These are phyloP conservation scores for Okamejei kenojei DNA, from an alignment of 2,797 vertebrate genomes.

Conservation along the genomic window DNA sequence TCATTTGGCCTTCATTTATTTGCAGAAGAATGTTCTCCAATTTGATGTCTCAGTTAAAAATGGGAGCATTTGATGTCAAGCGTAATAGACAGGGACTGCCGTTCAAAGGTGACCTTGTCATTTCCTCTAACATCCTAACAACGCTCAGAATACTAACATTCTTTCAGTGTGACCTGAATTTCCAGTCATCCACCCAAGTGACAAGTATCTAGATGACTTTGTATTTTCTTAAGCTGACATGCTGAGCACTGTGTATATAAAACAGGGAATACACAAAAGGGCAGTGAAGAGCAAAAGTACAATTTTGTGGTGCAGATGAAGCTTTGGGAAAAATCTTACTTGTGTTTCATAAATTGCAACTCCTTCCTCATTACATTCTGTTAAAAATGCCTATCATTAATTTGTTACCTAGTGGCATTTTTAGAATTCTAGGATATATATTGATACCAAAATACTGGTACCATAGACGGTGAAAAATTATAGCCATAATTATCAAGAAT, in stretches of 20 bases:
- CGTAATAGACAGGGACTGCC: not conserved
- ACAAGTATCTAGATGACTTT: conserved; percentile 2
- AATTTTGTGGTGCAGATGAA: not conserved
- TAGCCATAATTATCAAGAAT: too few relatives aligned
- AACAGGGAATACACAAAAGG: not conserved
- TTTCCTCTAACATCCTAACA: not conserved
- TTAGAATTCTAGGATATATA: not conserved
- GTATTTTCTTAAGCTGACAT: not conserved
- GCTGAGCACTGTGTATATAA: not conserved
- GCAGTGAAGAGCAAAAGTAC: not conserved
- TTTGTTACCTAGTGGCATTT: not conserved
- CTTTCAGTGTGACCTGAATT: not conserved
- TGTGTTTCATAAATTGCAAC: not conserved
- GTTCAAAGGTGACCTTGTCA: not conserved
- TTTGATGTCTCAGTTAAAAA: not conserved
- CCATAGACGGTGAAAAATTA: too few relatives aligned
- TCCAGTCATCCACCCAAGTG: not conserved
- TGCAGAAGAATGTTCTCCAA: not conserved
- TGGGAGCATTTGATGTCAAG: not conserved
- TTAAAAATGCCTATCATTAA: not conserved
- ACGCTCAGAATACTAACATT: not conserved
- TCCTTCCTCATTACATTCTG: not conserved
- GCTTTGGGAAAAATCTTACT: not conserved
- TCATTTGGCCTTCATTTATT: conserved; percentile 33
- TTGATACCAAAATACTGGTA: not conserved